These are phyloP conservation scores for Corythornis vintsioides DNA, from an alignment of 2,113 vertebrate species.

Conservation along the genomic window DNA sequence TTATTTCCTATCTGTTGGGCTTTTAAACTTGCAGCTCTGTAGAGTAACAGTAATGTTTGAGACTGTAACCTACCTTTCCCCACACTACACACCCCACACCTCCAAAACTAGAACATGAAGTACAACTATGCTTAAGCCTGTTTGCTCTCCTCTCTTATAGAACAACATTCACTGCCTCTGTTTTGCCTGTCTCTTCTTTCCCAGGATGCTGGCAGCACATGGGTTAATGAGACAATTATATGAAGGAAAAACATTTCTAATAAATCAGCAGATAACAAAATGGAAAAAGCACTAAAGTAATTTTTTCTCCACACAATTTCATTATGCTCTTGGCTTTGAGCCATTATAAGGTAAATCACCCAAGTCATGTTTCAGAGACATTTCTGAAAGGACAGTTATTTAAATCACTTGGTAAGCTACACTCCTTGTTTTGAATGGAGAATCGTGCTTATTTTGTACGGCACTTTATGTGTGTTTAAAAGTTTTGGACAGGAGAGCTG, in stretches of 20 bases:
- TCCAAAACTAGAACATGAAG: background rate
- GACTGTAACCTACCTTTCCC: background rate
- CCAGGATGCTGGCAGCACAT: background rate
- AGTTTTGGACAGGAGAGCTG: background rate
- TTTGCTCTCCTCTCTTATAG: background rate
- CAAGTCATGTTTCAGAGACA: constrained; percentile 38
- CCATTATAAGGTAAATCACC: constrained; percentile 60
- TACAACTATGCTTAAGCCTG: background rate
- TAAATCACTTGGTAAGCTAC: constrained; percentile 31
- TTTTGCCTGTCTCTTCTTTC: background rate
- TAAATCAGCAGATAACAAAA: constrained; percentile 60
- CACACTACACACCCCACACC: accelerated
- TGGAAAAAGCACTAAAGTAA: constrained; percentile 28
- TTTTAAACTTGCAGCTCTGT: background rate
- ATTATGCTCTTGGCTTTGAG: constrained; percentile 59
- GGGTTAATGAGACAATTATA: constrained; percentile 18
- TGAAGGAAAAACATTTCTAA: constrained; percentile 49
- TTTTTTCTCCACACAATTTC: constrained; percentile 64
- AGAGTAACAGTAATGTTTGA: background rate
- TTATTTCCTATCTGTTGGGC: background rate
- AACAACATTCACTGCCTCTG: background rate
- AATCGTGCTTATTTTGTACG: background rate
- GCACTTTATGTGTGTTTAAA: background rate
- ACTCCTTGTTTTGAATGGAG: constrained; percentile 21
- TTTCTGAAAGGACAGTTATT: constrained; percentile 47